phyloP scores from a whole-genome alignment of 2,113 vertebrate genomes.

The Stegastes partitus region DNA sequence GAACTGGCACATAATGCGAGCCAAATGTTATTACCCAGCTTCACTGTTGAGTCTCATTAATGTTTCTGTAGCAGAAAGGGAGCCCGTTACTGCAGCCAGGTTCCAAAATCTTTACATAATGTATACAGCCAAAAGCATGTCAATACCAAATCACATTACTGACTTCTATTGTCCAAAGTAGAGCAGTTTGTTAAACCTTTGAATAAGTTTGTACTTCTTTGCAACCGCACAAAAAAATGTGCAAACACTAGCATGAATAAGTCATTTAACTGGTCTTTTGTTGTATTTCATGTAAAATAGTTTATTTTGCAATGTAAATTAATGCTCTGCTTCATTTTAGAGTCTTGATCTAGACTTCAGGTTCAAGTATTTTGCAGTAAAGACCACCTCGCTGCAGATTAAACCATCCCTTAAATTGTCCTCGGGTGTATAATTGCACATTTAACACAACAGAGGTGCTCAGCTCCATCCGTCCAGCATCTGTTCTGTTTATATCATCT shows the following conservation, averaged over 20 bases:
- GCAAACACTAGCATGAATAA: too few relatives aligned
- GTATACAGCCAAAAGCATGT: not conserved
- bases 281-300: not conserved
- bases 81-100: not conserved
- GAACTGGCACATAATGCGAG: too few relatives aligned
- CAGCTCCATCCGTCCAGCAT: conserved; percentile 47
- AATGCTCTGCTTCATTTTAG: not conserved
- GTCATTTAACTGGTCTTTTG: not conserved
- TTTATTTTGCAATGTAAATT: not conserved
- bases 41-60: too few relatives aligned
- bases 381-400: conserved; percentile 7
- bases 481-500: conserved; percentile 63
- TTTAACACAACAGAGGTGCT: conserved; percentile 28
- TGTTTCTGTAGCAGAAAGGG: not conserved
- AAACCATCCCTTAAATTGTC: conserved; percentile 30
- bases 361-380: conserved; percentile 18
- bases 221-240: not conserved
- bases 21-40: too few relatives aligned
- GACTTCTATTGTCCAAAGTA: not conserved
- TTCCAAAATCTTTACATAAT: not conserved
- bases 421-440: conserved; percentile 17
- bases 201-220: not conserved
- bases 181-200: not conserved
- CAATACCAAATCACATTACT: not conserved
- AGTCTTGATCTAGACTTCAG: not conserved